These are phyloP conservation scores for Xiphydria camelus DNA, from an alignment of 2,888 invertebrate genomes.

Conservation along the genomic window DNA sequence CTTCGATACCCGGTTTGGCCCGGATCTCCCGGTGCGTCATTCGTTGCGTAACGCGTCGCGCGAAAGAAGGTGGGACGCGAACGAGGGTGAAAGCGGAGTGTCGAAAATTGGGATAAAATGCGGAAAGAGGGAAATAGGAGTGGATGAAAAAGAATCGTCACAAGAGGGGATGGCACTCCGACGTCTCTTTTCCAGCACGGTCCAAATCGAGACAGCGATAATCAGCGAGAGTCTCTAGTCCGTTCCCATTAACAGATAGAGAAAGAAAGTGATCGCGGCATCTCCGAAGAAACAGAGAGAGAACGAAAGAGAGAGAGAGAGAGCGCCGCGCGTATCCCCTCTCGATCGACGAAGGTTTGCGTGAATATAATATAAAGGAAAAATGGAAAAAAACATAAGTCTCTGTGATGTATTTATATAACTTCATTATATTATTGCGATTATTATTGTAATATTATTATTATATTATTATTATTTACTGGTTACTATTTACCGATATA, in stretches of 20 bases:
- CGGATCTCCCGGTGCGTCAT: too few relatives aligned
- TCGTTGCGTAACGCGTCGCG: not conserved
- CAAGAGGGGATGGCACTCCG: too few relatives aligned
- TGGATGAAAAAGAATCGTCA: conserved; percentile 1
- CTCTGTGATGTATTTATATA: conserved; percentile 49
- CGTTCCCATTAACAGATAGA: too few relatives aligned
- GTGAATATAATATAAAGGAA: conserved; percentile 6
- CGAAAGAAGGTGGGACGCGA: not conserved
- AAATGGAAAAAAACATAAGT: conserved; percentile 32
- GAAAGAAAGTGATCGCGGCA: too few relatives aligned
- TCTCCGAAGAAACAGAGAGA: too few relatives aligned
- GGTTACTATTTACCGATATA: conserved; percentile 23
- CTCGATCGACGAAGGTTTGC: not conserved
- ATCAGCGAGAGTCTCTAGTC: too few relatives aligned
- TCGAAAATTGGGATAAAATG: too few relatives aligned
- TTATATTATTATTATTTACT: conserved; percentile 26
- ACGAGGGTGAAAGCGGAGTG: not conserved
- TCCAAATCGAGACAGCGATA: too few relatives aligned
- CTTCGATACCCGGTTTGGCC: too few relatives aligned
- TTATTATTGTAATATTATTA: conserved; percentile 12
- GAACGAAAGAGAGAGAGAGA: conserved; percentile 1
- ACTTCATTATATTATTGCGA: conserved; percentile 33
- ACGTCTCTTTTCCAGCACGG: too few relatives aligned
- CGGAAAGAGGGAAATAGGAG: conserved; percentile 11
- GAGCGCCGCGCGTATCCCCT: conserved; percentile 2